Evolutionary conservation across 2,113 vertebrate genomes (phyloP).

Genomic region (Lophochroa leadbeateri): DNA sequence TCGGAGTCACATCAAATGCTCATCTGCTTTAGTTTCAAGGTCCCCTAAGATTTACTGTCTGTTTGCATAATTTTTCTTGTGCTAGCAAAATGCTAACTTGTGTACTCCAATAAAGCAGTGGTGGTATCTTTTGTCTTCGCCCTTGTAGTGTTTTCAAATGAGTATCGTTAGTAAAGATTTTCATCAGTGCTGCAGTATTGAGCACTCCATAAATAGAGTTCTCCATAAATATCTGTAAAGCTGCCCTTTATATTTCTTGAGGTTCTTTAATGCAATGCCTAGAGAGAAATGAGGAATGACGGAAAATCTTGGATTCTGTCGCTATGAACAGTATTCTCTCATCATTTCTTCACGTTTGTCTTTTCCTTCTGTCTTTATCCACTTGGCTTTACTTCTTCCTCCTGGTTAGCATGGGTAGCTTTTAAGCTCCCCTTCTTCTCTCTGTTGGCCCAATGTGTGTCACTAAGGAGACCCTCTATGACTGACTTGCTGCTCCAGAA

Average conservation of each 20-base stretch:
- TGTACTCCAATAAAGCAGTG: neutral
- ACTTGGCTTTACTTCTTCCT: neutral
- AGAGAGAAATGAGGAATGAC: neutral
- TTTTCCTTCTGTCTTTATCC: neutral
- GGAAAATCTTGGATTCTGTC: neutral
- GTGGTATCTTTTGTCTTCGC: neutral
- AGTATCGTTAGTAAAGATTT: neutral
- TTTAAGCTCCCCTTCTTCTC: neutral
- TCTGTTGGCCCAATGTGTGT: neutral
- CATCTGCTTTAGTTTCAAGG: neutral
- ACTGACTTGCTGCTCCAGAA: neutral
- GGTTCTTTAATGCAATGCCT: neutral
- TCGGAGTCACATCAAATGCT: rapidly evolving
- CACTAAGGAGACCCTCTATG: neutral
- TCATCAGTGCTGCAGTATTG: neutral
- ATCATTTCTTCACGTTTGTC: neutral
- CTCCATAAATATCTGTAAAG: neutral
- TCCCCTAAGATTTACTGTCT: neutral
- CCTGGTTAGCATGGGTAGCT: neutral
- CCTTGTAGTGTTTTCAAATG: neutral
- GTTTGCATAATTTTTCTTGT: neutral
- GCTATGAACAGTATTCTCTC: neutral
- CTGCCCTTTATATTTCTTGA: neutral
- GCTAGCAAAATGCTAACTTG: neutral
- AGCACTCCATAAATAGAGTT: neutral